Conservation (phyloP, 37 sponge, comb jelly and placozoan species). For the Beroe forskalii region DNA sequence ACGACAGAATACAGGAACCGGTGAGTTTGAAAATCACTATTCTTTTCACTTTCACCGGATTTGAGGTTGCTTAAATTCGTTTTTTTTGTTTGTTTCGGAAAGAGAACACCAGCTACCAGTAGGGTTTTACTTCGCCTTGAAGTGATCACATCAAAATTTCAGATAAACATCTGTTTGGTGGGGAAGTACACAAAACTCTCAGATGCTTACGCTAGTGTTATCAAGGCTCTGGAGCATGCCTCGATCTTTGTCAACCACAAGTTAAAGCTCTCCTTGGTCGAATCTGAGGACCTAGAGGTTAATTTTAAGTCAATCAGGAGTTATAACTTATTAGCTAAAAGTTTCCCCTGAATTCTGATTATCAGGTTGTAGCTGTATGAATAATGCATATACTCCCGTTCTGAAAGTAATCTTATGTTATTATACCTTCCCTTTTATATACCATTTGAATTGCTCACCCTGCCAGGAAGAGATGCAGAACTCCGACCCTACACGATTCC, state of each 20-base stretch:
- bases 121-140: no score
- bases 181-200: slow-evolving; percentile 90
- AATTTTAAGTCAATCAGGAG: not conserved
- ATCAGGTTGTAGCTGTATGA: no score
- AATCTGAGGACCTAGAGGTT: slow-evolving; percentile 80
- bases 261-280: slow-evolving; percentile 70
- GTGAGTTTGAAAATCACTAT: no score
- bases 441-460: no score
- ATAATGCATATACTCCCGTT: no score
- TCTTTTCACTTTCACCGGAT: not conserved
- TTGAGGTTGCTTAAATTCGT: not conserved
- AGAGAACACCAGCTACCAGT: no score
- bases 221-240: slow-evolving; percentile 88
- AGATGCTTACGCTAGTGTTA: slow-evolving; percentile 87
- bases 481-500: slow-evolving; percentile 76
- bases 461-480: slow-evolving; percentile 65
- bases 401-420: no score
- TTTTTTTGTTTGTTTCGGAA: no score
- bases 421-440: no score
- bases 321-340: no score
- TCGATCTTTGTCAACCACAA: slow-evolving; percentile 74
- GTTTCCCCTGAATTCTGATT: not conserved
- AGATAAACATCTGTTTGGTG: slow-evolving; percentile 86
- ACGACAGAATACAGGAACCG: slow-evolving; percentile 19
- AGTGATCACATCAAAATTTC: no score